Evolutionary conservation across 2,113 vertebrate species (phyloP).

Genomic region (Gobiocypris rarus): DNA sequence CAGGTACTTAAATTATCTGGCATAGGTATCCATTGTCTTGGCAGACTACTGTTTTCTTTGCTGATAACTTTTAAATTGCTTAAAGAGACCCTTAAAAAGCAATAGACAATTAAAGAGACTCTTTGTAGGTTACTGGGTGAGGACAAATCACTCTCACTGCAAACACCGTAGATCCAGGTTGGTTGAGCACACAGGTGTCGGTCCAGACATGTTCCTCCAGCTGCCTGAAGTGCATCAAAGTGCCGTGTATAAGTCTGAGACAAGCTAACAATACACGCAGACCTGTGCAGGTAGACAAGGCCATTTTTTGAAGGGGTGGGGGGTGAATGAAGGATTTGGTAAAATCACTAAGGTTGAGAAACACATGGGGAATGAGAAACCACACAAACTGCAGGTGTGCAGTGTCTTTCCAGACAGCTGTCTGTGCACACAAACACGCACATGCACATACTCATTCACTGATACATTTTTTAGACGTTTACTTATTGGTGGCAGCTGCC

Average conservation of each 20-base stretch:
- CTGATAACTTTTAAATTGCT: neutral
- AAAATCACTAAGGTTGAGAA: constrained; percentile 18
- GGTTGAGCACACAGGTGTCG: neutral
- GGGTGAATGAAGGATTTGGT: neutral
- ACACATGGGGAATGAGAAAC: constrained; percentile 23
- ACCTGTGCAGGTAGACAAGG: neutral
- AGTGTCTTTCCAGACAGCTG: constrained; percentile 17
- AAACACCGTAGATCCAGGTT: neutral
- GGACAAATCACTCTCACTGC: constrained; percentile 4
- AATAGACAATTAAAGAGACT: neutral
- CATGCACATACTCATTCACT: constrained; percentile 34
- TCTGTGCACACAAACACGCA: constrained; percentile 2
- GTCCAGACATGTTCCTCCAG: constrained; percentile 15
- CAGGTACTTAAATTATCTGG: neutral
- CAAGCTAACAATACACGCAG: constrained; percentile 21
- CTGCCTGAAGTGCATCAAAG: constrained; percentile 5
- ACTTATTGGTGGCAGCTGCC: constrained; percentile 46
- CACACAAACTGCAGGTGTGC: constrained; percentile 47
- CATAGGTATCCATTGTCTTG: neutral
- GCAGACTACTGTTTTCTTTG: neutral
- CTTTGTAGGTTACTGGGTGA: constrained; percentile 37
- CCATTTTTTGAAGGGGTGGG: neutral
- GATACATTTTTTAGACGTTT: constrained; percentile 38
- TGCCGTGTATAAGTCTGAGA: neutral
- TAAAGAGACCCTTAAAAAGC: constrained; percentile 23